Base-by-base conservation (phyloP, 2,888 invertebrate species). In the Dichetophora obliterata region DNA sequence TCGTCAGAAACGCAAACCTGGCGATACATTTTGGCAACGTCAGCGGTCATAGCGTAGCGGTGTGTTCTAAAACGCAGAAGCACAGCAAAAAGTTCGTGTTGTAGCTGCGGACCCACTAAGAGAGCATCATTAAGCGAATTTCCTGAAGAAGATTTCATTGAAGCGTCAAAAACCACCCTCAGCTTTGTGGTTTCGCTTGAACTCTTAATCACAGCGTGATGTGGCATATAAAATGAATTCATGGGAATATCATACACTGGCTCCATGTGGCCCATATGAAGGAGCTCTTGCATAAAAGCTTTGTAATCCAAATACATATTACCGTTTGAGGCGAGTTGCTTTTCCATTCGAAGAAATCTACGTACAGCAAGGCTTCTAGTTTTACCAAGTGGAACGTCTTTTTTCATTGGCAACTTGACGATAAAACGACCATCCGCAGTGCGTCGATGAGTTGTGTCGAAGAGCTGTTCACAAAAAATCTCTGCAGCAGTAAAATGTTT, bases 21-120 rank as follows among this genome's bases (percentile, higher is more conserved):
- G 27, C 78, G 77, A 48, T 79, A 80, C 79, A 80, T 81, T 57
- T 80, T 78, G 3, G 72, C n/a, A 34, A 78, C 73, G 50, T 79
- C 79, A 8, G 79, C 79, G 57, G 66, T 75, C 63, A 80, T 76
- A 27, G 78, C 75, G 57, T 75, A 78, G 22, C 73, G 78, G 37
- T 79, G 77, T 14, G 78, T 76, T 59, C 77, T 57, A 8, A 79
- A 43, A 0, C 77, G 75, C 8, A 78, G 24, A 0, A 80, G 54
- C 2, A 77, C 78, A 3, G 77, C 34, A 5, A 31, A 31, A 3
- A 81, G 68, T 50, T 79, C 79, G 24, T 66, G 16, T 37, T 76
- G 70, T n/a, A 70, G 8, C 6, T 24, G 61, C 4, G 75, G 75
- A 5, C 50, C 75, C 16, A 68, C 24, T n/a, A n/a, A n/a, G n/a